Percentiles rank a stretch among this genome's conserved stretches.
Conservation (phyloP, 2,888 invertebrate species). For the Luffia ferchaultella region DNA sequence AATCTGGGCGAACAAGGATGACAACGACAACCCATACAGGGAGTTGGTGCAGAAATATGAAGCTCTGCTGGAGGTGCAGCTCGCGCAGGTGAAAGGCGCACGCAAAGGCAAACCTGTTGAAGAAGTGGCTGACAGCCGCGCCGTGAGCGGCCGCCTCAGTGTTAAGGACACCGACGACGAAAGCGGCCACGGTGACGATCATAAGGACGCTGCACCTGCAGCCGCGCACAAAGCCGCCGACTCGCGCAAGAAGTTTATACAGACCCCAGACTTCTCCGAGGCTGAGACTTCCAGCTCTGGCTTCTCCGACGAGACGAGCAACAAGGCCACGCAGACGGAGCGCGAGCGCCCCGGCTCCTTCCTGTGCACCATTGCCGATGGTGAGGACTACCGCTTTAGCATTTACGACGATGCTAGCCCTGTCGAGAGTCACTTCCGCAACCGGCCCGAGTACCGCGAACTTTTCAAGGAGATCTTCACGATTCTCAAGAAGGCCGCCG, state of each 20-base stretch:
- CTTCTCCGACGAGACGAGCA: slow-evolving; percentile 84
- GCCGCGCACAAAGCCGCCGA: slow-evolving; percentile 50
- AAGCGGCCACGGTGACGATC: slow-evolving; percentile 67
- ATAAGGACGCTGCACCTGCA: background rate
- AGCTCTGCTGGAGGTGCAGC: slow-evolving; percentile 79
- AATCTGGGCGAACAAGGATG: slow-evolving; percentile 60
- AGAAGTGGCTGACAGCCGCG: slow-evolving; percentile 59
- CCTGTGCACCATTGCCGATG: slow-evolving; percentile 84
- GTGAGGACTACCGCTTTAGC: slow-evolving; percentile 85
- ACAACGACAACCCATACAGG: slow-evolving; percentile 75
- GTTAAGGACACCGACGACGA: slow-evolving; percentile 72
- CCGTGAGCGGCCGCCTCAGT: slow-evolving; percentile 73
- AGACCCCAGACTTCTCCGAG: slow-evolving; percentile 85
- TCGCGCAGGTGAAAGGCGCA: slow-evolving; percentile 66
- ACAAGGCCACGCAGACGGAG: slow-evolving; percentile 85
- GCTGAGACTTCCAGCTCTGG: slow-evolving; percentile 87
- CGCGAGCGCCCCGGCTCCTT: slow-evolving; percentile 80
- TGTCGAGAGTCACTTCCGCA: slow-evolving; percentile 82
- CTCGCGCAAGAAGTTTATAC: slow-evolving; percentile 67
- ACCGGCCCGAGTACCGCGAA: slow-evolving; percentile 82
- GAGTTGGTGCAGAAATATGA: slow-evolving; percentile 87
- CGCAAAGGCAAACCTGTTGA: slow-evolving; percentile 41
- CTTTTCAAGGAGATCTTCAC: slow-evolving; percentile 86
- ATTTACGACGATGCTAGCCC: slow-evolving; percentile 84
- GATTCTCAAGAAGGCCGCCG: slow-evolving; percentile 83